A percentile compares a stretch with the other conserved stretches of the same genome.
Evolutionary conservation across 2,797 vertebrate genomes (phyloP).

Genomic region (Kryptolebias ocellatus): DNA sequence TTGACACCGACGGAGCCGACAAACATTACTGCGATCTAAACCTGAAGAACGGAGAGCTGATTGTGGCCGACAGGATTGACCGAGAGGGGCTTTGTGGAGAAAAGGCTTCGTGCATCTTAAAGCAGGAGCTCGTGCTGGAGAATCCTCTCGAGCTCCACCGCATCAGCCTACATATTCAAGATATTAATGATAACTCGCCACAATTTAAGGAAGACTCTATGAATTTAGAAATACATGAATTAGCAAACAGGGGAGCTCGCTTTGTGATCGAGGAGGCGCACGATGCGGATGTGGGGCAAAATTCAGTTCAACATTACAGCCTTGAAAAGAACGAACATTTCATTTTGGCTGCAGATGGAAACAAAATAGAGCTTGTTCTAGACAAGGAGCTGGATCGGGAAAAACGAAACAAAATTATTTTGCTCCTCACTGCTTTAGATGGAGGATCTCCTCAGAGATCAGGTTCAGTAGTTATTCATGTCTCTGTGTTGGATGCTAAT

Average conservation of each 20-base stretch:
- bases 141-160: slow-evolving; percentile 70
- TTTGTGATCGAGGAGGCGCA: slow-evolving; percentile 62
- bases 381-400: slow-evolving; percentile 70
- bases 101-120: slow-evolving; percentile 63
- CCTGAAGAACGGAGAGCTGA: slow-evolving; percentile 55
- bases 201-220: slow-evolving; percentile 29
- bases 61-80: slow-evolving; percentile 71
- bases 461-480: slow-evolving; percentile 55
- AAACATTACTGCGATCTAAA: slow-evolving; percentile 61
- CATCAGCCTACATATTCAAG: slow-evolving; percentile 61
- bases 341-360: slow-evolving; percentile 28
- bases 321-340: slow-evolving; percentile 64
- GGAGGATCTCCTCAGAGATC: slow-evolving; percentile 73
- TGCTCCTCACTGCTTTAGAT: slow-evolving; percentile 59
- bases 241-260: slow-evolving; percentile 33
- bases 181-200: slow-evolving; percentile 74
- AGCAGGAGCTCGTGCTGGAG: slow-evolving; percentile 62
- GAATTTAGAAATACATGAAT: slow-evolving; percentile 60
- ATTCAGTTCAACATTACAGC: slow-evolving; percentile 63
- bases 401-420: slow-evolving; percentile 29
- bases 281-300: slow-evolving; percentile 70
- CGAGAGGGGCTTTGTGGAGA: slow-evolving; percentile 71
- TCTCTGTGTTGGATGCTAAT: slow-evolving; percentile 69
- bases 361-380: slow-evolving; percentile 48
- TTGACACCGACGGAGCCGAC: slow-evolving; percentile 40